Conservation (phyloP, 2,797 vertebrate species). For the Catamblyrhynchus diadema region DNA sequence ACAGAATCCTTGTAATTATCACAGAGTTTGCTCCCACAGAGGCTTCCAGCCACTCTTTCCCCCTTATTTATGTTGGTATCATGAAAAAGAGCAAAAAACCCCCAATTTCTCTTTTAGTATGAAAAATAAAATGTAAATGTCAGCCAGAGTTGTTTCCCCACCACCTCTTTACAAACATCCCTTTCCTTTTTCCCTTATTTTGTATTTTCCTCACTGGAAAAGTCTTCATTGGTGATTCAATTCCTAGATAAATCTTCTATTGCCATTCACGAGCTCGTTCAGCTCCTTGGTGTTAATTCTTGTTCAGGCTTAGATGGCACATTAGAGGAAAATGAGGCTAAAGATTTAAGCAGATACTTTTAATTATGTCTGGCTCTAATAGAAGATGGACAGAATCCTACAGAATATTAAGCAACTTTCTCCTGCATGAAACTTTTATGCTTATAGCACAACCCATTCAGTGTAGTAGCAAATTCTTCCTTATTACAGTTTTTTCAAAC, state of each 20-base stretch:
- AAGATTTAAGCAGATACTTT: neutral
- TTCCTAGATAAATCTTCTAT: neutral
- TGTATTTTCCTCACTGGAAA: neutral
- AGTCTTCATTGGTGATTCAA: neutral
- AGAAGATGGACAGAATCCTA: neutral
- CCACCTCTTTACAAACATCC: neutral
- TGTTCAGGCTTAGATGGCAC: neutral
- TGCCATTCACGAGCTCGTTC: neutral
- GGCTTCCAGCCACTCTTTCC: neutral
- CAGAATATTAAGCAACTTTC: neutral
- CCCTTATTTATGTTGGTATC: neutral
- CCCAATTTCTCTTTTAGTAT: neutral
- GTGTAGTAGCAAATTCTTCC: neutral
- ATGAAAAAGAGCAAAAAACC: neutral
- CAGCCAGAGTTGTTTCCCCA: neutral
- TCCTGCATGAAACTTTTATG: neutral
- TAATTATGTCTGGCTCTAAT: neutral
- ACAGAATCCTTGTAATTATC: neutral
- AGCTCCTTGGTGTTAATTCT: neutral
- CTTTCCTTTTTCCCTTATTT: neutral
- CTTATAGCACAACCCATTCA: neutral
- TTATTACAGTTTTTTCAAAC: neutral
- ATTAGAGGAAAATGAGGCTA: neutral
- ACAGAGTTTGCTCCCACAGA: neutral
- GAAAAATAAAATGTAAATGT: neutral